Evolutionary conservation across 2,888 invertebrate species (phyloP).

Genomic region (Calliphora vomitoria): DNA sequence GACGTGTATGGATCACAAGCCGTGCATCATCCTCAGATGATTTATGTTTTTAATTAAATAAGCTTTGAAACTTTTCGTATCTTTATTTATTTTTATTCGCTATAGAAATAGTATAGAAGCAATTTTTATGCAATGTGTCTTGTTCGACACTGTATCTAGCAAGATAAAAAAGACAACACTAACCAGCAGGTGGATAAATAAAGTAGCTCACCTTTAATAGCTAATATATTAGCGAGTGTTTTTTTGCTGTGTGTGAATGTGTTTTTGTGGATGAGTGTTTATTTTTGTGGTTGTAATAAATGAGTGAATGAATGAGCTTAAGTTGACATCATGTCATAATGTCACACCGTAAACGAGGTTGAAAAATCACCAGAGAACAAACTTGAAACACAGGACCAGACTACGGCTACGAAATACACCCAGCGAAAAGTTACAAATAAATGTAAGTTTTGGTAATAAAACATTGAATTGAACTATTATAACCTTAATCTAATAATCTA

Average conservation of each 20-base stretch:
- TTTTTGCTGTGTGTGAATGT: slow-evolving; percentile 26
- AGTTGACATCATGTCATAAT: slow-evolving; percentile 66
- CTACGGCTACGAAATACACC: background rate
- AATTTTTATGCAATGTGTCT: no score
- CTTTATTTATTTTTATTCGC: no score
- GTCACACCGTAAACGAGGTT: slow-evolving; percentile 56
- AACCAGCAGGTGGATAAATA: slow-evolving; percentile 66
- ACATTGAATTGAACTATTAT: no score
- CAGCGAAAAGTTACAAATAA: background rate
- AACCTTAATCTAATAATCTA: no score
- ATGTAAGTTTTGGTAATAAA: no score
- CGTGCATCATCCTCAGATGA: no score
- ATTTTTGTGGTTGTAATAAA: slow-evolving; percentile 25
- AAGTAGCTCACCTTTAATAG: slow-evolving; percentile 59
- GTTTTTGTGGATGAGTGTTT: slow-evolving; percentile 44
- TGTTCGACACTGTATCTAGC: background rate
- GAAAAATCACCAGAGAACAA: slow-evolving; percentile 41
- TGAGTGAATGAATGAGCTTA: slow-evolving; percentile 41
- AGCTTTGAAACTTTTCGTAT: no score
- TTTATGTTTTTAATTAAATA: no score
- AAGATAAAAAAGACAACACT: background rate
- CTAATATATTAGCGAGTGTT: slow-evolving; percentile 44
- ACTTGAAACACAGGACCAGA: slow-evolving; percentile 17
- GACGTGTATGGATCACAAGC: no score
- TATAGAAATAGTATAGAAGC: no score